These are phyloP conservation scores for Trematomus bernacchii DNA, from an alignment of 2,797 vertebrate species.

Conservation along the genomic window DNA sequence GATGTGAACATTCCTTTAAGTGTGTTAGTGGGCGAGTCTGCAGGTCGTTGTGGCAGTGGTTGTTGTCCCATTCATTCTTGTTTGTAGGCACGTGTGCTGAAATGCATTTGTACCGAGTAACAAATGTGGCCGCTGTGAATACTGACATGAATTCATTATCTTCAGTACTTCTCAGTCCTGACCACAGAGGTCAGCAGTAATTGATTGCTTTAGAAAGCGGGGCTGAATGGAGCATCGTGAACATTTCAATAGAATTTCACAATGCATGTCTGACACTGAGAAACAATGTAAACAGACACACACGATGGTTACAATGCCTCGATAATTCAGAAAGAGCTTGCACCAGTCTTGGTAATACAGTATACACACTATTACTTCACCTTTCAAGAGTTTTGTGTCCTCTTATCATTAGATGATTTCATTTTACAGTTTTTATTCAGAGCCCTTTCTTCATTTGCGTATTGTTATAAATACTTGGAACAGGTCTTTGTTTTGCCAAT, in stretches of 20 bases:
- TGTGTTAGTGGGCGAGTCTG: background rate
- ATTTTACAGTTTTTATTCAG: conserved; percentile 6
- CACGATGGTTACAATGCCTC: conserved; percentile 7
- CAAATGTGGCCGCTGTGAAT: background rate
- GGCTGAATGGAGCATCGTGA: background rate
- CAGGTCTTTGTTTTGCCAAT: background rate
- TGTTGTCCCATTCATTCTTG: background rate
- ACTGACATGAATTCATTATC: conserved; percentile 38
- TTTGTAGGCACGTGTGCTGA: background rate
- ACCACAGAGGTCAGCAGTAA: conserved; percentile 38
- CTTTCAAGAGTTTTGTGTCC: conserved; percentile 18
- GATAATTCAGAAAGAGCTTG: background rate
- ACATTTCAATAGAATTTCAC: conserved; percentile 5
- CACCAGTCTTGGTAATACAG: background rate
- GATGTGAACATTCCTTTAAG: background rate
- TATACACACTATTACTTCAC: conserved; percentile 17
- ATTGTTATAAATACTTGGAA: background rate
- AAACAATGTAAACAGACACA: conserved; percentile 2
- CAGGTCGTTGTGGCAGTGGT: background rate
- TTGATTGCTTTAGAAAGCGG: conserved; percentile 33
- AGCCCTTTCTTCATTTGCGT: background rate
- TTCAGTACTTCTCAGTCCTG: background rate
- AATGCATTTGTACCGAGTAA: background rate
- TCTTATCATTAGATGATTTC: background rate
- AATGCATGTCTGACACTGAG: background rate